Evolutionary conservation across 2,888 invertebrate genomes (phyloP), one percentile per base, ranked within the genome.

Genomic region (Bembecia ichneumoniformis): DNA sequence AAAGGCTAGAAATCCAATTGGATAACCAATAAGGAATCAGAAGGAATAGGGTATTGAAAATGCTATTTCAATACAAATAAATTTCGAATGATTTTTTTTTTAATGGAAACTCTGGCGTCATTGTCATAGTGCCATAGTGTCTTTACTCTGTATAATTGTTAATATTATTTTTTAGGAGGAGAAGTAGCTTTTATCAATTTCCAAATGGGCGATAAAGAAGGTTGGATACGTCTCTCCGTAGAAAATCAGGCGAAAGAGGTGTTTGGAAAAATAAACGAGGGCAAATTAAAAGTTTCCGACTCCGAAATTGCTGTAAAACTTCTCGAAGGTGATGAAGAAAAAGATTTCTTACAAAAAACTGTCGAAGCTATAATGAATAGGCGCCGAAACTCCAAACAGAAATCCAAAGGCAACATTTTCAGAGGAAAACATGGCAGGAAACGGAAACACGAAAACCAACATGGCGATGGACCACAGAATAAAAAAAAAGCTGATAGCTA

Each of bases 181-280:
- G 90, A 92, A 36, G 83, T 94, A 46, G 92, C 93, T 0, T 96
- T 89, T 69, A 89, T 96, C 54, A 94, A 95, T 67, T 95, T 91
- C 70, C 91, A 90, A 58, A 90, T 90, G 48, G 95, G 94, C 0
- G 91, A 94, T 56, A 78, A 88, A 3, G 90, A 92, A 60, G 96
- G 94, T 1, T 92, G 91, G 78, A 86, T 94, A 14, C 89, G 96
- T 43, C 88, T 95, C 48, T 75, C 89, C 3, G 91, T 90, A 53
- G 93, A 93, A 64, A 90, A 93, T 67, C 77, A 89, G 5, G 95
- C 94, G 0, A 89, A 90, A 54, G 88, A 89, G 49, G 72, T 93
- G 49, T 64, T 89, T 14, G 90, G 90, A 45, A 92, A 92, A 68
- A 74, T 93, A 47, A 82, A 89, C 1, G 90, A 92, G 49, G 89